Base-by-base conservation (phyloP, 2,113 vertebrate genomes). In the Tetrax tetrax region DNA sequence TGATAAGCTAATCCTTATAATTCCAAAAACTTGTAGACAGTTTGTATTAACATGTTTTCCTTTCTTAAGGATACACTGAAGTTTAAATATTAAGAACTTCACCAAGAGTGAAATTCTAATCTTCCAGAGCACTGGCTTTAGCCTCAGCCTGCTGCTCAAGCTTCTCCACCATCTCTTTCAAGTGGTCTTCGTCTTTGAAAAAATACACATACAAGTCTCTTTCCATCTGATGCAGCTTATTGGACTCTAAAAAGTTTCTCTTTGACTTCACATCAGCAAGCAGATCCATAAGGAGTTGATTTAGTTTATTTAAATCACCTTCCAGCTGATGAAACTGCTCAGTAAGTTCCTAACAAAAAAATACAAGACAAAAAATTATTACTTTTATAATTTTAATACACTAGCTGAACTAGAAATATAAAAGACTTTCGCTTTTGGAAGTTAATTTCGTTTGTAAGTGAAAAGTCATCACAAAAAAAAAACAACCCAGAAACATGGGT, bases 161-260 rank as follows among this genome's bases (percentile, higher is more conserved):
- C 72, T 98, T 98, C 91, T 99, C 98, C 57, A 99, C 98, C 21
- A 98, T 80, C 86, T 98, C 98, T 96, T 98, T 98, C 95, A 99
- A 97, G 50, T 97, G 95, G 15, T 96, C 96, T 83, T 98, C 87
- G 31, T 99, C 98, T 89, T 98, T 98, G 90, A 98, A 98, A 97
- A 99, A 99, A 96, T 98, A 97, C 53, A 99, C 96, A 79, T 99
- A 99, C 60, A 99, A 97, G 51, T 99, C 97, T 97, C 99, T 98
- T 97, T 99, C 98, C 79, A 97, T 97, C 84, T 98, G 98, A 77
- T 98, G 97, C 51, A 98, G 93, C 75, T 98, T 97, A 91, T 96
- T 98, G 79, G 97, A 98, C 65, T 98, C 97, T 83, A 99, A 94
- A 92, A 98, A 94, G 56, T 97, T 98, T 56, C 97, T 98, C 97